These are phyloP conservation scores for Harpagifer antarcticus DNA, from an alignment of 2,797 vertebrate species.

Conservation along the genomic window DNA sequence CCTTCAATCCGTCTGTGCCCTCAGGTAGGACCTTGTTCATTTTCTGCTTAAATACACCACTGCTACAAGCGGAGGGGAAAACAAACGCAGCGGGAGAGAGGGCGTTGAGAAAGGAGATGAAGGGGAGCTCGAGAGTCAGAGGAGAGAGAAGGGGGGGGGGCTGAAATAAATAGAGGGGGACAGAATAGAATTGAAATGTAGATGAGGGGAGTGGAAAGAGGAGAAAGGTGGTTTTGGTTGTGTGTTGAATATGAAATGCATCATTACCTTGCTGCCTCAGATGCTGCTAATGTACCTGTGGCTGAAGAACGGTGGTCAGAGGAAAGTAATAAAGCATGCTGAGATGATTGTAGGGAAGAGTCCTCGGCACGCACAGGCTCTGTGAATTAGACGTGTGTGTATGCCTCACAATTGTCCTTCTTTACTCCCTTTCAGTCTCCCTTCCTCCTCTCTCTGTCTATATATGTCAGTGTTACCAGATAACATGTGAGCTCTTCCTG, in stretches of 20 bases:
- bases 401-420: slow-evolving; percentile 4
- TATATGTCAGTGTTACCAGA: slow-evolving; percentile 2
- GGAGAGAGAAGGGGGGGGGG: slow-evolving; percentile 1
- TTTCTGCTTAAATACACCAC: slow-evolving; percentile 49
- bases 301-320: slow-evolving; percentile 32
- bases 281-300: slow-evolving; percentile 68
- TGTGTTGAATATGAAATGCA: slow-evolving; percentile 73
- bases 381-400: slow-evolving; percentile 12
- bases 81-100: slow-evolving; percentile 35
- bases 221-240: slow-evolving; percentile 47
- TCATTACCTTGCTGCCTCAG: slow-evolving; percentile 60
- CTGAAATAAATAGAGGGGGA: slow-evolving; percentile 55
- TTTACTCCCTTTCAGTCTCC: slow-evolving; percentile 10
- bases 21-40: slow-evolving; percentile 89
- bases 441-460: background rate
- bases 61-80: slow-evolving; percentile 31
- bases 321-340: slow-evolving; percentile 51
- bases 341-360: slow-evolving; percentile 18
- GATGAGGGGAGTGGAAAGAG: slow-evolving; percentile 48
- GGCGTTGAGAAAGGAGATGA: slow-evolving; percentile 13
- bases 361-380: slow-evolving; percentile 26
- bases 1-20: slow-evolving; percentile 97
- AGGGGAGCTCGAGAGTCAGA: slow-evolving; percentile 26
- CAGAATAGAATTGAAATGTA: slow-evolving; percentile 65
- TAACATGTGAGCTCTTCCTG: slow-evolving; percentile 36